These are phyloP conservation scores for Eriocheir sinensis DNA, from an alignment of 1,140 invertebrate species.

Conservation along the genomic window DNA sequence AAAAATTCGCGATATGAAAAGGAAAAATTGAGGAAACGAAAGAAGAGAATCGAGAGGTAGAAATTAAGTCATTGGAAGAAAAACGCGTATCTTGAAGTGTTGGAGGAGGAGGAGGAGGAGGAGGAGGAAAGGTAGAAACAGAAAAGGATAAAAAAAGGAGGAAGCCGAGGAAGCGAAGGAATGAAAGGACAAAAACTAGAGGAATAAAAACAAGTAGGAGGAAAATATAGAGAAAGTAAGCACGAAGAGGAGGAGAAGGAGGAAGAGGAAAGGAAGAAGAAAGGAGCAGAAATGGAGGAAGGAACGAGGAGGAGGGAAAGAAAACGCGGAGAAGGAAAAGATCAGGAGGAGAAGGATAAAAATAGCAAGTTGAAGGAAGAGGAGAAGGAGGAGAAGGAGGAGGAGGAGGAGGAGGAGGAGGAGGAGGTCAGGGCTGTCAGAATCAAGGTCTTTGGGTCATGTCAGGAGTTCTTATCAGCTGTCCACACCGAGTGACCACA, in stretches of 20 bases:
- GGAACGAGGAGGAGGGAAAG: background rate
- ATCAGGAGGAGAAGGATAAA: no score
- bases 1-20: background rate
- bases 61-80: background rate
- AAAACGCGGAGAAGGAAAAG: background rate
- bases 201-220: background rate
- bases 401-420: no score
- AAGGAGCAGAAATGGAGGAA: background rate
- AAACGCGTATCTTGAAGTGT: no score
- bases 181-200: no score
- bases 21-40: background rate
- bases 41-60: background rate
- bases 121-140: background rate
- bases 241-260: background rate
- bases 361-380: no score
- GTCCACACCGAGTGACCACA: background rate
- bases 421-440: no score
- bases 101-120: background rate
- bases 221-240: background rate
- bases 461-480: background rate
- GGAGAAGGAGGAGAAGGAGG: no score
- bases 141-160: background rate
- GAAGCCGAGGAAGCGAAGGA: background rate
- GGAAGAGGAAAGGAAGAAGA: background rate
- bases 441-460: no score